These are phyloP conservation scores for Ciona savignyi DNA, from an alignment of 23 tunicate species.

Conservation along the genomic window DNA sequence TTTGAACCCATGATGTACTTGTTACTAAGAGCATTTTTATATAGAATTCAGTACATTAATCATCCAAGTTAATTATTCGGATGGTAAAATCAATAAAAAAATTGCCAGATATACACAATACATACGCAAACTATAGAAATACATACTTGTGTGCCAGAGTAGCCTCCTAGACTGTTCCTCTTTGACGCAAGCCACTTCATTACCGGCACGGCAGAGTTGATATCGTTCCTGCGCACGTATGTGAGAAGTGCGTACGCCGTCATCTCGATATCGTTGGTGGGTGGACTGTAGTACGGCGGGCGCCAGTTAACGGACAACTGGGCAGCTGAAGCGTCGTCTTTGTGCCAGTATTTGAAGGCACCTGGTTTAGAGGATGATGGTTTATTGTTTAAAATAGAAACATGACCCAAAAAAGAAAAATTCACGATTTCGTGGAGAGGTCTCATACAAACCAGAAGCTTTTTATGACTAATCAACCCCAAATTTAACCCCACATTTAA, in stretches of 20 bases:
- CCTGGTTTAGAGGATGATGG: conserved; percentile 8
- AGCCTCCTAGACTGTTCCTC: conserved; percentile 69
- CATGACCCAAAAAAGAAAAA: too few species aligned
- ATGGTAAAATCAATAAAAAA: too few species aligned
- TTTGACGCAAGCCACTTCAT: conserved; percentile 73
- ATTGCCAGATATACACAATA: too few species aligned
- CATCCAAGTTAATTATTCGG: too few species aligned
- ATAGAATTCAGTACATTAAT: too few species aligned
- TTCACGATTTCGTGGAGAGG: too few species aligned
- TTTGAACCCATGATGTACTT: too few species aligned
- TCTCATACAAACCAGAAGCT: too few species aligned
- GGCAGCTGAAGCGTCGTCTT: conserved; percentile 4
- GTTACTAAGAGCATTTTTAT: too few species aligned
- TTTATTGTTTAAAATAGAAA: too few species aligned
- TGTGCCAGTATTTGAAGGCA: conserved; percentile 43
- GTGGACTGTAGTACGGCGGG: conserved; percentile 47
- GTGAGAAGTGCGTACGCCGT: conserved; percentile 72
- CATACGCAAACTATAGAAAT: neutral
- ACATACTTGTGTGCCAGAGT: conserved; percentile 69
- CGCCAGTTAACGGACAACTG: conserved; percentile 16
- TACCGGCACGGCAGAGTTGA: conserved; percentile 30
- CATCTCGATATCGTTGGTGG: conserved; percentile 81
- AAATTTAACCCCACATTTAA: too few species aligned
- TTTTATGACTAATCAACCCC: too few species aligned
- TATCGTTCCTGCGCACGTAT: conserved; percentile 23